A percentile compares a stretch with the other conserved stretches of the same genome.
Evolutionary conservation across 2,797 vertebrate species (phyloP).

Genomic region (Melanotaenia nigrans): DNA sequence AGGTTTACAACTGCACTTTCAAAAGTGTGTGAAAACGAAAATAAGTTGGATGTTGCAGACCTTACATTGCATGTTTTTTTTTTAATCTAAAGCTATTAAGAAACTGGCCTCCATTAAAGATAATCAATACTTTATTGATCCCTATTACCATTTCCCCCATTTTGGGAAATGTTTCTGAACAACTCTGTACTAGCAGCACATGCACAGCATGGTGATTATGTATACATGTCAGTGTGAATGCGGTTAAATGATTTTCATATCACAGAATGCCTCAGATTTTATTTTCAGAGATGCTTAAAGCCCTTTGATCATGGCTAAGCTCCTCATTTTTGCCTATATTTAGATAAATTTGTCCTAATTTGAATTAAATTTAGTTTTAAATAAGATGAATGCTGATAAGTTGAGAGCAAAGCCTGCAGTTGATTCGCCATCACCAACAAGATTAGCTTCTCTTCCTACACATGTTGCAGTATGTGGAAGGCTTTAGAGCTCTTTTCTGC

Average conservation of each 20-base stretch:
- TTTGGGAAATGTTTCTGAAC: conserved; percentile 24
- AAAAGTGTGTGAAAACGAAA: background rate
- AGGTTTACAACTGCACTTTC: background rate
- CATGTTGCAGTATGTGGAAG: conserved; percentile 35
- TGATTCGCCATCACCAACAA: conserved; percentile 23
- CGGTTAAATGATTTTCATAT: conserved; percentile 32
- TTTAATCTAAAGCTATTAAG: conserved; percentile 17
- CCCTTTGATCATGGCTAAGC: background rate
- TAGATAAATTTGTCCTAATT: conserved; percentile 20
- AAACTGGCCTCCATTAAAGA: conserved; percentile 57
- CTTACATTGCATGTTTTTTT: conserved; percentile 31
- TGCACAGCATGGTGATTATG: conserved; percentile 16
- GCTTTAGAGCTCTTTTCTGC: conserved; percentile 37
- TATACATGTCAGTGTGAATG: conserved; percentile 13
- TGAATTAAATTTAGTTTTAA: conserved; percentile 30
- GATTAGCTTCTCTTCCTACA: conserved; percentile 38
- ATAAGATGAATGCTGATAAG: conserved; percentile 9
- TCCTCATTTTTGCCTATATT: background rate
- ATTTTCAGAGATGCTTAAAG: conserved; percentile 25
- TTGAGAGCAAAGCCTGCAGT: conserved; percentile 2
- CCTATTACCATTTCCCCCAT: conserved; percentile 35
- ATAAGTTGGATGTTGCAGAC: conserved; percentile 12
- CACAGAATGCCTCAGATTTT: conserved; percentile 33
- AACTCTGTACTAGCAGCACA: background rate
- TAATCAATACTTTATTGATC: conserved; percentile 69